These are phyloP conservation scores for Gallinago nigripennis DNA, from an alignment of 2,797 vertebrate species.

Conservation along the genomic window DNA sequence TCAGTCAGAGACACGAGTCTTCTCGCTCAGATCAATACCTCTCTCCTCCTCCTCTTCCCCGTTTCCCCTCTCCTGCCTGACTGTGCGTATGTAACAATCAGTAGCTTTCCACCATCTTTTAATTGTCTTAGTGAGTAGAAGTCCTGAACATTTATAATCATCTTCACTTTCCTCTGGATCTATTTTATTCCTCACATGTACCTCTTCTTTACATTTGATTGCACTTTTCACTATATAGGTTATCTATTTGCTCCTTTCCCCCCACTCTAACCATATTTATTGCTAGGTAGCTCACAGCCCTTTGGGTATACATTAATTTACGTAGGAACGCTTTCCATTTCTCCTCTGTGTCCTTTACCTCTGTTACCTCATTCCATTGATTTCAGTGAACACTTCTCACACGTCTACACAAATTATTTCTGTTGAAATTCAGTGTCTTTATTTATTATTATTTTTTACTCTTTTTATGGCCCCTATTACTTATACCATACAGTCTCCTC, in stretches of 20 bases:
- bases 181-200: not conserved
- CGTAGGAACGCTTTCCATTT: conserved; percentile 13
- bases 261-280: conserved; percentile 18
- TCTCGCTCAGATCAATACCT: not conserved
- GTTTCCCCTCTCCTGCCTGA: not conserved
- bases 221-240: not conserved
- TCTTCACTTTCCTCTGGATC: not conserved
- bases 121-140: not conserved
- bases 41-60: not conserved
- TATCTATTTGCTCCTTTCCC: conserved; percentile 21
- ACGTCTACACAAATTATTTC: conserved; percentile 35
- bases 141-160: not conserved
- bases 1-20: not conserved
- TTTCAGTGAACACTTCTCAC: conserved; percentile 38
- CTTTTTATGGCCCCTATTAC: conserved; percentile 8
- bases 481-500: not conserved
- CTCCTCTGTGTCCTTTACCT: conserved; percentile 48
- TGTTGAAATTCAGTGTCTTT: conserved; percentile 15
- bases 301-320: conserved; percentile 54
- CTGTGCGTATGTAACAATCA: not conserved
- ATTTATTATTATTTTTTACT: conserved; percentile 18
- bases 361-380: conserved; percentile 40
- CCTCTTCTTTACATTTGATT: conserved; percentile 2
- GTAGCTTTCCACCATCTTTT: not conserved
- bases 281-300: conserved; percentile 25